Conservation (phyloP, 2,797 vertebrate species). For the Oreochromis grahami region DNA sequence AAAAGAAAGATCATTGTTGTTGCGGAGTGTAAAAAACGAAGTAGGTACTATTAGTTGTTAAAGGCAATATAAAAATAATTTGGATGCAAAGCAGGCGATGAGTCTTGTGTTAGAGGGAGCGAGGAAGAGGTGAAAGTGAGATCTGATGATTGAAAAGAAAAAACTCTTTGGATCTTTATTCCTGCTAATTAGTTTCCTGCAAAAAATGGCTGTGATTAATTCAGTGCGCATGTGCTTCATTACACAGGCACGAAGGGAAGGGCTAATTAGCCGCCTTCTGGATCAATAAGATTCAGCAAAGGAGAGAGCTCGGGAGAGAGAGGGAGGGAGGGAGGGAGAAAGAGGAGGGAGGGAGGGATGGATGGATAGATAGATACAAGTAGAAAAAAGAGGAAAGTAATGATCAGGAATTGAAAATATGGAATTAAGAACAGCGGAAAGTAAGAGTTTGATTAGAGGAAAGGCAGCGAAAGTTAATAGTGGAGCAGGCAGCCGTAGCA, state of each 20-base stretch:
- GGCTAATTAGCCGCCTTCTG: slow-evolving; percentile 99
- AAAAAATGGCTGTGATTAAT: slow-evolving; percentile 99
- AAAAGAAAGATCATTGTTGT: slow-evolving; percentile 93
- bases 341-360: slow-evolving; percentile 77
- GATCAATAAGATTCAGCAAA: slow-evolving; percentile 99
- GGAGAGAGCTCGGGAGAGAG: slow-evolving; percentile 83
- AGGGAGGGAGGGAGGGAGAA: slow-evolving; percentile 72
- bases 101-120: slow-evolving; percentile 88
- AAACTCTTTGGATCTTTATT: slow-evolving; percentile 99
- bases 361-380: slow-evolving; percentile 86
- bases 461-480: slow-evolving; percentile 70
- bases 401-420: slow-evolving; percentile 86
- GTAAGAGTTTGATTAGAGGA: slow-evolving; percentile 81
- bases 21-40: slow-evolving; percentile 86
- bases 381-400: slow-evolving; percentile 81
- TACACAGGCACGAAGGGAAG: slow-evolving; percentile 99
- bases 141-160: slow-evolving; percentile 99
- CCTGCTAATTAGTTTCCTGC: slow-evolving; percentile 99
- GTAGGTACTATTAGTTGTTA: slow-evolving; percentile 81
- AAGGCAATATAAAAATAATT: slow-evolving; percentile 91
- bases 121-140: slow-evolving; percentile 97
- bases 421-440: slow-evolving; percentile 81
- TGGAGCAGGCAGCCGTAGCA: slow-evolving; percentile 35
- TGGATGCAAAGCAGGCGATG: slow-evolving; percentile 93
- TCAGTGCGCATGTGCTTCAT: slow-evolving; percentile 99